Base-by-base conservation (phyloP, 2,797 vertebrate genomes). In the Podarcis lilfordi region DNA sequence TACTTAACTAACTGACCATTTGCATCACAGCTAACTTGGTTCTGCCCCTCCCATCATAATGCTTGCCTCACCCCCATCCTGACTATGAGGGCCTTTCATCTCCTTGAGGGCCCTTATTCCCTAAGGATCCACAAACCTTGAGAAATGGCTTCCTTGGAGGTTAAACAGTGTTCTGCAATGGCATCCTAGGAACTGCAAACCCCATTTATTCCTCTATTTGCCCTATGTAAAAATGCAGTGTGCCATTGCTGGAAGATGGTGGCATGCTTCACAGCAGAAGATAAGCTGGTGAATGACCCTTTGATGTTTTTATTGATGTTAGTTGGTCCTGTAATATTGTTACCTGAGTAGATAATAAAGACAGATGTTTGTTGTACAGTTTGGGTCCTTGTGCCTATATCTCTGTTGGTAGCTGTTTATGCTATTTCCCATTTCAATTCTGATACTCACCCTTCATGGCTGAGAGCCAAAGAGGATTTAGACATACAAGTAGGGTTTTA, bases 341-440 rank as follows among this genome's bases (percentile, higher is more conserved):
- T 64, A 23, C 21, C 61, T 23, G 61, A 64, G 4, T 64, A 64
- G 21, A 55, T 55, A 55, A 55, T 55, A 15, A 55, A 55, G 13
- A 1, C 50, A 15, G 13, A 15, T 55, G 50, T 55, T 55, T 55
- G 50, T 55, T 55, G 50, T 55, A 55, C 3, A 15, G 13, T 15
- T 55, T 55, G 50, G 50, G 50, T 15, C 13, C 50, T 55, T 55
- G 50, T 55, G 50, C 13, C 50, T 15, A 50, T 50, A 13, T 50
- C 50, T 55, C 50, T 55, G 50, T 55, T 55, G 50, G 50, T 55
- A 55, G 50, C 50, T 55, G 3, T 55, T 78, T 82, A 13, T 43
- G 21, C 11, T 68, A 32, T 81, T 87, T 43, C 75, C 32, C 69
- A 40, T 89, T 89, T 86, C 55, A 80, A 8, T 80, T 50, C 77